phyloP scores from a whole-genome alignment of 2,888 invertebrate genomes.

The Machimus atricapillus region DNA sequence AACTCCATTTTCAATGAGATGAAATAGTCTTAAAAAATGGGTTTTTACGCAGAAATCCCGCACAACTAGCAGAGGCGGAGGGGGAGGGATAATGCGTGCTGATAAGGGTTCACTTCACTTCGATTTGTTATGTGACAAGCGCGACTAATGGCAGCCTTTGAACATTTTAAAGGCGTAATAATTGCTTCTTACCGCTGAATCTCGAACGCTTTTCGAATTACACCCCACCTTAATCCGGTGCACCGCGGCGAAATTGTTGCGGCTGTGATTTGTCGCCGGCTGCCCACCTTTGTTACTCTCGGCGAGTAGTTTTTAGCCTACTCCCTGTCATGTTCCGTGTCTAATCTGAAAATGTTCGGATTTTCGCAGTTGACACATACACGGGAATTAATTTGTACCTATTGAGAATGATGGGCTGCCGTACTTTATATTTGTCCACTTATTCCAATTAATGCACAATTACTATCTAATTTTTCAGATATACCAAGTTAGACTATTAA shows the following conservation, averaged over 20 bases:
- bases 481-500: no score
- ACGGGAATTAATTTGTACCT: not conserved
- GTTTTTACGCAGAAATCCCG: not conserved
- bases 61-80: not conserved
- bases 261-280: not conserved
- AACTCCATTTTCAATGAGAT: not conserved
- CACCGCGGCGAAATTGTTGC: not conserved
- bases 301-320: not conserved
- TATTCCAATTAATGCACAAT: not conserved
- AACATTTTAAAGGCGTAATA: not conserved
- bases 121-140: not conserved
- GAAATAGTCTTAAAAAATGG: not conserved
- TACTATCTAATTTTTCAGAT: not conserved
- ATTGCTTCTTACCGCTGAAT: not conserved
- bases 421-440: not conserved
- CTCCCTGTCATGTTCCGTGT: not conserved
- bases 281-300: not conserved
- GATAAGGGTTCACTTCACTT: not conserved
- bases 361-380: not conserved
- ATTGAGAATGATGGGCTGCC: not conserved
- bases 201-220: not conserved
- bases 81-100: not conserved
- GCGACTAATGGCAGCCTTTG: not conserved
- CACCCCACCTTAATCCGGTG: not conserved
- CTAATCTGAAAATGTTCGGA: not conserved